Base-by-base conservation (phyloP, 1,140 invertebrate species). In the Venturia canescens region DNA sequence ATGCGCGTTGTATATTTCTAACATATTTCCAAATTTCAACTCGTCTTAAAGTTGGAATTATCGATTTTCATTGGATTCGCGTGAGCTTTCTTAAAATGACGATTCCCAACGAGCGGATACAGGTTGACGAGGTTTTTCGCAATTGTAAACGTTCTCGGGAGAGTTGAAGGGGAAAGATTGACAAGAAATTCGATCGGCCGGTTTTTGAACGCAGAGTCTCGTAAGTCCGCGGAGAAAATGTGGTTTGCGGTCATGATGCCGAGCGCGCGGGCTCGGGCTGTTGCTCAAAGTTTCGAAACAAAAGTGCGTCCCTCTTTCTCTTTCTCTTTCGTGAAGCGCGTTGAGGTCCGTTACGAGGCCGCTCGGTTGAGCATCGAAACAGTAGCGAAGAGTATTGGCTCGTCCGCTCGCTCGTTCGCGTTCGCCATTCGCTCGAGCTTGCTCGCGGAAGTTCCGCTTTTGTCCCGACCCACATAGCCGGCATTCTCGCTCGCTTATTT, bases 401-500 rank as follows among this genome's bases (percentile, higher is more conserved):
- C 38, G 38, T 11, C 13, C n/a, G n/a, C 18, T 76, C 29, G 31
- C 23, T 53, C 27, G 72, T 6, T 60, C 48, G 34, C 60, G 23
- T 23, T 34, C 53, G 53, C 48, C 48, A 67, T 63, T 34, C 38
- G 75, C 27, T 53, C 63, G 60, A 48, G 76, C 48, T 53, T 63
- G 38, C 81, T 80, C 86, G 83, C 87, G 87, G 87, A 89, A 89
- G 88, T 90, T 89, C 89, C 89, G 88, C 88, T 90, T 89, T 89
- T 88, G 87, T 87, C 87, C 66, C 88, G 89, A 90, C 89, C 89
- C 86, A 90, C 86, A 90, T 90, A 85, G 85, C 79, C 88, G 82
- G 87, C 89, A 90, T 90, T 90, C 66, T 69, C 89, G 89, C 89
- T 90, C 88, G 88, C 89, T 63, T 90, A 90, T 90, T 90, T 90